Percentiles rank a stretch among this genome's conserved stretches.
These are phyloP conservation scores for Sandelia bainsii DNA, from an alignment of 2,797 vertebrate genomes.

Conservation along the genomic window DNA sequence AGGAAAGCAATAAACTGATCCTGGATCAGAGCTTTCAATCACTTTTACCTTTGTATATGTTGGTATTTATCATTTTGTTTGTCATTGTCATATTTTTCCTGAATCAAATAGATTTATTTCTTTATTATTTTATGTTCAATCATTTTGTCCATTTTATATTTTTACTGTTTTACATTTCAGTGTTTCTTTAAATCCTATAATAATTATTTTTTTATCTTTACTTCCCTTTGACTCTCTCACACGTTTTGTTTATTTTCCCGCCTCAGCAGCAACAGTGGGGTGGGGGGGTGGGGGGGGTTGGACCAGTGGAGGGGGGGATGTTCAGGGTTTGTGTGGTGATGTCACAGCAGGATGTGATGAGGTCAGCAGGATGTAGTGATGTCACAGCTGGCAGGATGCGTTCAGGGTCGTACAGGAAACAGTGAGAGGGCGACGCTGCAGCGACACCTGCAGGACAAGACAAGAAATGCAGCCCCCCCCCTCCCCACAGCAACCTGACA, in stretches of 20 bases:
- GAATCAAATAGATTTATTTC: too few relatives aligned
- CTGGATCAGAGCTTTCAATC: background rate
- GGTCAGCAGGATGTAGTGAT: slow-evolving; percentile 58
- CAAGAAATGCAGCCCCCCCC: background rate
- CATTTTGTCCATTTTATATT: too few relatives aligned
- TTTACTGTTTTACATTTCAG: too few relatives aligned
- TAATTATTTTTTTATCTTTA: too few relatives aligned
- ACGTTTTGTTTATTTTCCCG: background rate
- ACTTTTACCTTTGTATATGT: too few relatives aligned
- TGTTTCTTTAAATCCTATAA: too few relatives aligned
- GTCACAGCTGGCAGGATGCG: slow-evolving; percentile 57
- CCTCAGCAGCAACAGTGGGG: background rate
- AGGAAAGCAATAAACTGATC: background rate
- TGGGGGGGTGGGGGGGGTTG: too few relatives aligned
- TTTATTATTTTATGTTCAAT: too few relatives aligned
- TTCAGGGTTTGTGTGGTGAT: slow-evolving; percentile 14
- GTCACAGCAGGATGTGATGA: slow-evolving; percentile 58
- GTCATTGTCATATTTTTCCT: background rate
- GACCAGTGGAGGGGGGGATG: too few relatives aligned
- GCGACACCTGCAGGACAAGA: slow-evolving; percentile 31
- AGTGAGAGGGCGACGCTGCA: background rate
- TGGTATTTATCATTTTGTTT: background rate
- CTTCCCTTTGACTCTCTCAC: too few relatives aligned
- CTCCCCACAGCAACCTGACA: background rate
- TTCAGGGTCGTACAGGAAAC: slow-evolving; percentile 56